Evolutionary conservation across 92 coral and sea anemone species (phyloP), one percentile per base, ranked within the genome.

Genomic region (Chrysogorgia sp.): DNA sequence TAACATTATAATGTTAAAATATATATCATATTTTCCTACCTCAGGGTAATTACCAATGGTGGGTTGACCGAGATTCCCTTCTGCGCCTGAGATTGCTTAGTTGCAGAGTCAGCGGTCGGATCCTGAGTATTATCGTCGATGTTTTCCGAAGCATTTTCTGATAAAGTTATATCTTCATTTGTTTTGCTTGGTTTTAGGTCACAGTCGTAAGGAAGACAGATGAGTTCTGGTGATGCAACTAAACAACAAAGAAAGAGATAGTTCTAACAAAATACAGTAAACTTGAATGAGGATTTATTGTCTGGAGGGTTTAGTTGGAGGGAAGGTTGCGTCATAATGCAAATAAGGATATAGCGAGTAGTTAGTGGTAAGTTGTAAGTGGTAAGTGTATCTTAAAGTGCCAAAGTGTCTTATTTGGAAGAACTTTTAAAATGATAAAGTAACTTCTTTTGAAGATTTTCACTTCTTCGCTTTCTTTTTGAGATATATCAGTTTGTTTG

Each of bases 211-310:
- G 91, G 91, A 30, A 91, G 40, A 26, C 86, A 58, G 47, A 80
- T 88, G 74, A 94, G 83, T 60, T 91, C 89, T 45, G 96, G 88
- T 0, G 98, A 88, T 24, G 89, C 98, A 61, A 94, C 98, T 91
- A 64, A 48, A 57, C 75, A 2, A 23, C 31, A 35, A 87, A 60
- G 22, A 24, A 33, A 15, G 9, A 37, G 24, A 1, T 25, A 37
- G 23, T 3, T 8, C 9, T 10, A 17, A 31, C 12, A 66, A 3
- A 10, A 21, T 24, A 50, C 8, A 45, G 30, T 24, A 47, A n/a
- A 15, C 53, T 12, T 6, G 53, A 15, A 12, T 37, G 12, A 12
- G 43, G 43, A 4, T 4, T 5, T 4, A 12, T 37, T 4, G 43
- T 4, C 5, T 37, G 43, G 43, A 37, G 12, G n/a, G n/a, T n/a